phyloP scores from a whole-genome alignment of 2,888 invertebrate genomes.

The Thymelicus acteon region DNA sequence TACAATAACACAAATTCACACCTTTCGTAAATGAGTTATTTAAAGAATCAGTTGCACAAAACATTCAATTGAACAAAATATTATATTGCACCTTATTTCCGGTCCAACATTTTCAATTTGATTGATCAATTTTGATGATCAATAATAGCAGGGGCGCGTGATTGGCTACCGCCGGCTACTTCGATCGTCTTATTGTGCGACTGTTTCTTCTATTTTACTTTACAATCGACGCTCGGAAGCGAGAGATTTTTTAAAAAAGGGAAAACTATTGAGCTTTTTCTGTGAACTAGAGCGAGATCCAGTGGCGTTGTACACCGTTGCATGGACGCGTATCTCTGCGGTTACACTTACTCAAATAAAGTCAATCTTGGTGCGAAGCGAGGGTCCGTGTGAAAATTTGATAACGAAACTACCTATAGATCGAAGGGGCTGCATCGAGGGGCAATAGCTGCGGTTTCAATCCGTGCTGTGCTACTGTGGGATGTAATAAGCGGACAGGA shows the following conservation, averaged over 20 bases:
- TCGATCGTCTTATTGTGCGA: constrained; percentile 50
- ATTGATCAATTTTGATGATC: constrained; percentile 84
- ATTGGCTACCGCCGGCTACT: constrained; percentile 77
- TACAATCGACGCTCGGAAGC: constrained; percentile 61
- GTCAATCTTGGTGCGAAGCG: constrained; percentile 76
- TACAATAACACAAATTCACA: constrained; percentile 42
- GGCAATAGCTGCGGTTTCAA: constrained; percentile 78
- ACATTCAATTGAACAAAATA: constrained; percentile 72
- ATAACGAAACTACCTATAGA: constrained; percentile 78
- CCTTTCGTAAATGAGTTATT: constrained; percentile 44
- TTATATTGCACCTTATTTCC: constrained; percentile 81
- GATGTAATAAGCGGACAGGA: constrained; percentile 77
- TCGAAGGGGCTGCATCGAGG: constrained; percentile 78
- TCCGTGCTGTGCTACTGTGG: constrained; percentile 76
- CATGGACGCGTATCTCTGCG: constrained; percentile 68
- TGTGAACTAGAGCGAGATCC: constrained; percentile 51
- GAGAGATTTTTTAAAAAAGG: constrained; percentile 50
- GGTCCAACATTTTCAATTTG: constrained; percentile 79
- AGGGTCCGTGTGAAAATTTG: constrained; percentile 83
- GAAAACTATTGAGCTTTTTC: constrained; percentile 58
- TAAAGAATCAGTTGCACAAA: constrained; percentile 57
- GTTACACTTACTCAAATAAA: constrained; percentile 83
- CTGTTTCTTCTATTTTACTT: constrained; percentile 65
- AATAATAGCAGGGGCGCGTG: constrained; percentile 75
- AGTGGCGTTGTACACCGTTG: constrained; percentile 40